Evolutionary conservation across 2,113 vertebrate species (phyloP).

Genomic region (Cyanoliseus patagonus): DNA sequence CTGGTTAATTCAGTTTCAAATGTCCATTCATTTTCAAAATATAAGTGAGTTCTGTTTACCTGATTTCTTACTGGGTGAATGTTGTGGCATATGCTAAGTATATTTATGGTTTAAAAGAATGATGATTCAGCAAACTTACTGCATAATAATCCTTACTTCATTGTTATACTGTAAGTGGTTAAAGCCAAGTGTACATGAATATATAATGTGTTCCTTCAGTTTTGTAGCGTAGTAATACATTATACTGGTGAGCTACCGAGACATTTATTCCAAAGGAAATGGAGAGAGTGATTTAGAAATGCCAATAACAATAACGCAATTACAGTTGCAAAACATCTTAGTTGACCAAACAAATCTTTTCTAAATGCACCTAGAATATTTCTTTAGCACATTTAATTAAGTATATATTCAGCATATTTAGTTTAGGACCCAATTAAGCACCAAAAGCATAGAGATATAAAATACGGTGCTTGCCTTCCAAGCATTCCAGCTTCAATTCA

Average conservation of each 20-base stretch:
- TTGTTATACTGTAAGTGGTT: slow-evolving; percentile 50
- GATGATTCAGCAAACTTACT: slow-evolving; percentile 50
- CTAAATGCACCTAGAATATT: slow-evolving; percentile 66
- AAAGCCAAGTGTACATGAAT: slow-evolving; percentile 59
- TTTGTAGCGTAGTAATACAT: slow-evolving; percentile 58
- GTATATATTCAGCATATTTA: slow-evolving; percentile 56
- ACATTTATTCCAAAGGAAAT: slow-evolving; percentile 68
- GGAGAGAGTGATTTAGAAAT: slow-evolving; percentile 70
- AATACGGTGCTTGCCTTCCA: slow-evolving; percentile 17
- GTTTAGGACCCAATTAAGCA: slow-evolving; percentile 67
- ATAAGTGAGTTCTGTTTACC: not conserved
- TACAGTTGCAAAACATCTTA: slow-evolving; percentile 60
- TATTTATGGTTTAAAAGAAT: slow-evolving; percentile 54
- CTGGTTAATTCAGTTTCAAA: slow-evolving; percentile 21
- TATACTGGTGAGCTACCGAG: slow-evolving; percentile 51
- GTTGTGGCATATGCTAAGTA: slow-evolving; percentile 4
- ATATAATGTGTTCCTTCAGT: slow-evolving; percentile 60
- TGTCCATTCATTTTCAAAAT: slow-evolving; percentile 34
- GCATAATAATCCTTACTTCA: slow-evolving; percentile 57
- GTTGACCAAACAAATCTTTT: slow-evolving; percentile 71
- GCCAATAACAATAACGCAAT: slow-evolving; percentile 68
- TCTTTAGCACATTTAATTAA: slow-evolving; percentile 70
- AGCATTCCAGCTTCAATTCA: not conserved
- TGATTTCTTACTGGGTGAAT: not conserved
- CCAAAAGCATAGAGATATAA: slow-evolving; percentile 23